A percentile compares a stretch with the other conserved stretches of the same genome.
Evolutionary conservation across 2,113 vertebrate species (phyloP).

Genomic region (Dendrocopos noguchii): DNA sequence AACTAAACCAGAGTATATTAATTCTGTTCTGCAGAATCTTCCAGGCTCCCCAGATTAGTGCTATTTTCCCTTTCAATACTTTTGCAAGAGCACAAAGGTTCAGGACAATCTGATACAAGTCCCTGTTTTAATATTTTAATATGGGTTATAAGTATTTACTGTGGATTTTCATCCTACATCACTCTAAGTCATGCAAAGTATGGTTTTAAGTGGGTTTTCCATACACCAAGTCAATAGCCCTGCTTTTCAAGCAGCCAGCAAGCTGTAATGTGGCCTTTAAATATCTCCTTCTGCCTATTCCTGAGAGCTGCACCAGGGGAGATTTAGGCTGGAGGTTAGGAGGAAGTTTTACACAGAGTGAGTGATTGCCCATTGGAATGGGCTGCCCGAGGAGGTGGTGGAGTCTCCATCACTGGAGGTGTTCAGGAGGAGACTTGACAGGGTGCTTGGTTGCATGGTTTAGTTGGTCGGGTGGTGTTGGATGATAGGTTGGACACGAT

Average conservation of each 20-base stretch:
- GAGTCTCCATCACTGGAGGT: no score
- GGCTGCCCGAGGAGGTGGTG: no score
- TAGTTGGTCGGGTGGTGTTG: no score
- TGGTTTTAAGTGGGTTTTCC: not conserved
- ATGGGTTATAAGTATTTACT: not conserved
- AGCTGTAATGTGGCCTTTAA: not conserved
- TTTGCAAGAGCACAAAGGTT: fast-evolving
- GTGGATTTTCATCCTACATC: not conserved
- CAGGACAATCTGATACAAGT: not conserved
- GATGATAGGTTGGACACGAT: no score
- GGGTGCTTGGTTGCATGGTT: no score
- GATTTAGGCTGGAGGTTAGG: no score
- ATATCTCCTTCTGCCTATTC: not conserved
- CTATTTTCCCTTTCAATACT: not conserved
- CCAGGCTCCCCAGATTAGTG: not conserved
- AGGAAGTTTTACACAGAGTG: no score
- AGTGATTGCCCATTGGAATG: no score
- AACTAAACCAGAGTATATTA: not conserved
- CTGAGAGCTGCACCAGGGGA: no score
- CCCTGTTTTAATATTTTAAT: not conserved
- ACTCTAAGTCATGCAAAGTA: not conserved
- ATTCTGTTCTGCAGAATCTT: not conserved
- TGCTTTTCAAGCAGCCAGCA: not conserved
- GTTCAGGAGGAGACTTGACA: no score
- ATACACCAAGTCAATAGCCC: not conserved